A percentile compares a stretch with the other conserved stretches of the same genome.
Conservation (phyloP, 1,140 invertebrate genomes). For the Aphelinus atriplicis region DNA sequence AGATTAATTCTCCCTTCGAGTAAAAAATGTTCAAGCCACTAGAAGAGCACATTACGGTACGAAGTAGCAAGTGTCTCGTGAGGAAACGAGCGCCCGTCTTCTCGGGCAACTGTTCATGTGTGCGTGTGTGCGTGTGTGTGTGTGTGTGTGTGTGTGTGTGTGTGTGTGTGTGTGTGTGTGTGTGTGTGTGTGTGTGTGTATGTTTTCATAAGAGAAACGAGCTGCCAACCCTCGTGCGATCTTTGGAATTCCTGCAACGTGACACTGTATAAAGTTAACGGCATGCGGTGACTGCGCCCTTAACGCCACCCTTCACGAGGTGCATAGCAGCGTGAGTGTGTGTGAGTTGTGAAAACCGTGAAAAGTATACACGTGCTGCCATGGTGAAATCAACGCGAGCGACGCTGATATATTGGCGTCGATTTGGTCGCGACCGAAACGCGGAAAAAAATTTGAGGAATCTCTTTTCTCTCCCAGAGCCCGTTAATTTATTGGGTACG, state of each 20-base stretch:
- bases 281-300: not conserved
- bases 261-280: slow-evolving; percentile 19
- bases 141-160: not conserved
- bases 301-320: not conserved
- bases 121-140: no score
- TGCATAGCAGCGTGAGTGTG: no score
- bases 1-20: no score
- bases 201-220: not conserved
- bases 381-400: not conserved
- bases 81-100: no score
- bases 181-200: not conserved
- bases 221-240: slow-evolving; percentile 1
- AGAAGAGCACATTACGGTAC: no score
- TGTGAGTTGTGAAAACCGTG: no score
- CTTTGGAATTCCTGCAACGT: slow-evolving; percentile 6
- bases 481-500: slow-evolving; percentile 9
- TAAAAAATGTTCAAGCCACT: no score
- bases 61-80: no score
- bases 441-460: slow-evolving; percentile 7
- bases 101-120: no score
- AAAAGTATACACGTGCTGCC: not conserved
- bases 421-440: slow-evolving; percentile 10
- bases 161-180: not conserved
- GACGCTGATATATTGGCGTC: slow-evolving; percentile 20
- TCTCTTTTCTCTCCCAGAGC: not conserved